A percentile compares a stretch with the other conserved stretches of the same genome.
phyloP scores from a whole-genome alignment of 2,797 vertebrate species.

The Saxicola maurus region DNA sequence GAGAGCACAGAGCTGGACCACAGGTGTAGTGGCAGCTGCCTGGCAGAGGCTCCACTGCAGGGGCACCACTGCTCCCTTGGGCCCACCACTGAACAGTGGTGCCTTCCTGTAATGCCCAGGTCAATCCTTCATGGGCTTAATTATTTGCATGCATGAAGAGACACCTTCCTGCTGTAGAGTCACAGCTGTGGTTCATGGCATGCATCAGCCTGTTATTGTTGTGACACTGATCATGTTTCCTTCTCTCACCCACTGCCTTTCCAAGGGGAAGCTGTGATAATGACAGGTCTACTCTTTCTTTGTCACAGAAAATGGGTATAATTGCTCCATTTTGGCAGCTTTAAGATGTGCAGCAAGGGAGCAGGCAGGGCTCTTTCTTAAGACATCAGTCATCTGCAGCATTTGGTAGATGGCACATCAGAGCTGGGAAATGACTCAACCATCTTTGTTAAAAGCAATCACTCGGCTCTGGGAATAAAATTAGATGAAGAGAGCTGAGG shows the following conservation, averaged over 20 bases:
- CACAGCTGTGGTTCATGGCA: neutral
- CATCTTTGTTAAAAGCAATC: slow-evolving; percentile 23
- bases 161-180: neutral
- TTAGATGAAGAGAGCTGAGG: slow-evolving; percentile 2
- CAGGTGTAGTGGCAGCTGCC: rapidly evolving
- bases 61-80: neutral
- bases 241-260: slow-evolving; percentile 24
- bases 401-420: slow-evolving; percentile 27
- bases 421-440: slow-evolving; percentile 53
- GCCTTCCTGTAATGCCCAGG: neutral
- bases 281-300: slow-evolving; percentile 19
- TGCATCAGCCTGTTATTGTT: neutral
- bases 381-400: slow-evolving; percentile 24
- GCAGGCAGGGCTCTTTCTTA: slow-evolving; percentile 21
- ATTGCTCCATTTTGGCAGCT: slow-evolving; percentile 40
- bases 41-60: neutral
- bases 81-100: neutral
- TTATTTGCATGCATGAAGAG: rapidly evolving
- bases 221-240: slow-evolving; percentile 13
- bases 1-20: neutral
- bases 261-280: slow-evolving; percentile 32
- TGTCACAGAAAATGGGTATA: slow-evolving; percentile 32
- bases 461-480: neutral
- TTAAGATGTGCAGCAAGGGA: slow-evolving; percentile 13
- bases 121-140: neutral